Evolutionary conservation across 2,888 invertebrate species (phyloP), one percentile per base, ranked within the genome.

Genomic region (Zonitis immaculata): DNA sequence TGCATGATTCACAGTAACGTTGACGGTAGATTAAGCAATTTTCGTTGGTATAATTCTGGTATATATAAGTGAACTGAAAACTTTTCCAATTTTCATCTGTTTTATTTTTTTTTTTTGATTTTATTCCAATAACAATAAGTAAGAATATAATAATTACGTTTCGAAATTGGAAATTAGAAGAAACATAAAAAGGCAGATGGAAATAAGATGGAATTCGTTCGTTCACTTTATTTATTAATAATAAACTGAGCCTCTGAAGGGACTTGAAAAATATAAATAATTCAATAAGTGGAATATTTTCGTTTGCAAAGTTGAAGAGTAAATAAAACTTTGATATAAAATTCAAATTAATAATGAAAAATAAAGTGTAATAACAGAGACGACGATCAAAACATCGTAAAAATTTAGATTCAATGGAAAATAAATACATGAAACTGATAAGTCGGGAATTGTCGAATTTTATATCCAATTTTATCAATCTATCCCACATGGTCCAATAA

Each of bases 391-490:
- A 18, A 35, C 16, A 16, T 12, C 3, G 22, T 30, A 6, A 14
- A 32, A 14, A 12, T n/a, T 16, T 4, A 8, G 5, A 35, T 35
- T 35, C 54, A 60, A 57, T 57, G 53, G 52, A 57, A 60, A 57
- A 57, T 50, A 56, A 58, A 56, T 56, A 56, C 42, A 53, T 20
- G 9, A 44, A 44, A 44, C 20, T 8, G 20, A 12, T 14, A 25
- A 16, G 1, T 44, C 8, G 18, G 9, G n/a, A 39, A 8, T 9
- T 12, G 18, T 18, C 44, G 20, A n/a, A n/a, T 22, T 5, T 22
- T 22, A 3, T 3, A 22, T 22, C 22, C 22, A 5, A 3, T 22
- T 5, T 5, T 22, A 35, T 35, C 16, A 35, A 35, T 35, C n/a
- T n/a, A 35, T 35, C 8, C 16, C 16, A 9, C 16, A 35, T 8